Conservation (phyloP, 1,140 invertebrate species). For the Camponotus vicinus region DNA sequence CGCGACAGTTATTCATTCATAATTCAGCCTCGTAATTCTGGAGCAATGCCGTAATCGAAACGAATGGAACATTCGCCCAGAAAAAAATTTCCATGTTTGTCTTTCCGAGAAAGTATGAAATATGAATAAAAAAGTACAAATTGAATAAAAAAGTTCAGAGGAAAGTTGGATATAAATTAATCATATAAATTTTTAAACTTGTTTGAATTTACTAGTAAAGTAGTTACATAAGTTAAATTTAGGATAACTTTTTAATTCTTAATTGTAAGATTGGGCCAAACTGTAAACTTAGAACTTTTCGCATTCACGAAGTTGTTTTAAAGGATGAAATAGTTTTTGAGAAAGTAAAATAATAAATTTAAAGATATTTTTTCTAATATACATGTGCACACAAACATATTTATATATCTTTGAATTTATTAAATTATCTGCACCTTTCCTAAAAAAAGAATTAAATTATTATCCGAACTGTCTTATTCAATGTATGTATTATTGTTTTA, state of each 20-base stretch:
- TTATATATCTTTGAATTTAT: background rate
- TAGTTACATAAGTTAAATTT: background rate
- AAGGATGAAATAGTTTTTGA: background rate
- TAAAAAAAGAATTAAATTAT: background rate
- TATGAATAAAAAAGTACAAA: background rate
- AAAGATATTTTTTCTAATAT: background rate
- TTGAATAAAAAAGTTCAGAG: background rate
- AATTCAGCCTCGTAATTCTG: conserved; percentile 39
- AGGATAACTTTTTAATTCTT: background rate
- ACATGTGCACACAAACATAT: background rate
- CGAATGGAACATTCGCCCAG: background rate
- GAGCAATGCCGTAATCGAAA: background rate
- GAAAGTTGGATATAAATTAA: background rate
- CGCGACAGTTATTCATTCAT: background rate
- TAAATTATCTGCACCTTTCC: too few species aligned
- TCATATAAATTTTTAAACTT: background rate
- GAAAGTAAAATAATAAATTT: background rate
- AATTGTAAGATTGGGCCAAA: too few species aligned
- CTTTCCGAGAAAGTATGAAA: background rate
- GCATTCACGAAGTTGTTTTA: background rate
- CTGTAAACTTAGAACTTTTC: too few species aligned
- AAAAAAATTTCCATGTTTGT: conserved; percentile 13
- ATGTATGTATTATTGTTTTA: background rate
- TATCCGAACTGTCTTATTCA: background rate
- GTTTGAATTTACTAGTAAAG: background rate